Conservation (phyloP, 2,888 invertebrate genomes). For the Drosophila kambysellisi region DNA sequence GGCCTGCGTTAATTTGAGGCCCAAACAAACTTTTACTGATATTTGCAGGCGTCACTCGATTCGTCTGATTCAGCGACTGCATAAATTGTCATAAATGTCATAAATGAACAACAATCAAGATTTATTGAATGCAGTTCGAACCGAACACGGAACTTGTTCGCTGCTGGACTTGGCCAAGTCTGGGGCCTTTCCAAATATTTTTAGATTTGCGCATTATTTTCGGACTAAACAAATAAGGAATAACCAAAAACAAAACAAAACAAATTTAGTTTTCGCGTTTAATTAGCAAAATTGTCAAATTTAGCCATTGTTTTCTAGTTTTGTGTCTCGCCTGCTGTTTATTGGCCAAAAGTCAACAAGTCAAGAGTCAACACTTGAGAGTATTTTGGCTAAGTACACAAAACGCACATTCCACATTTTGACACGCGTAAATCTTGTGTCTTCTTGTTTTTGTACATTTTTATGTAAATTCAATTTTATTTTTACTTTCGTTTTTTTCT, state of each 20-base stretch:
- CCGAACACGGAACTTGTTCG: conserved; percentile 29
- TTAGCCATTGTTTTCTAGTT: conserved; percentile 45
- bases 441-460: conserved; percentile 23
- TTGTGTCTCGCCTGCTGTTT: not conserved
- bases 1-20: conserved; percentile 60
- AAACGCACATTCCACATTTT: conserved; percentile 44
- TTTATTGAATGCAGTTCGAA: conserved; percentile 30
- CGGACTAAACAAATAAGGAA: conserved; percentile 3
- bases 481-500: conserved; percentile 28
- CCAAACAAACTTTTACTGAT: conserved; percentile 49
- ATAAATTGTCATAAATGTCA: conserved; percentile 60
- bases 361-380: conserved; percentile 21
- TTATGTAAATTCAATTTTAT: conserved; percentile 39
- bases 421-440: conserved; percentile 41
- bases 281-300: conserved; percentile 51
- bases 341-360: conserved; percentile 29
- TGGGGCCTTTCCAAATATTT: conserved; percentile 30
- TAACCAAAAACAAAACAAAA: not conserved
- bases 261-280: conserved; percentile 5
- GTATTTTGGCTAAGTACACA: conserved; percentile 14
- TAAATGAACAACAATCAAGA: conserved; percentile 16
- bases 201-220: conserved; percentile 28
- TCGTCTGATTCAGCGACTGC: conserved; percentile 31
- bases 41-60: conserved; percentile 18
- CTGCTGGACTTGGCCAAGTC: conserved; percentile 7